Evolutionary conservation across 1,140 invertebrate genomes (phyloP), one percentile per base, ranked within the genome.

Genomic region (Zophobas atratus): DNA sequence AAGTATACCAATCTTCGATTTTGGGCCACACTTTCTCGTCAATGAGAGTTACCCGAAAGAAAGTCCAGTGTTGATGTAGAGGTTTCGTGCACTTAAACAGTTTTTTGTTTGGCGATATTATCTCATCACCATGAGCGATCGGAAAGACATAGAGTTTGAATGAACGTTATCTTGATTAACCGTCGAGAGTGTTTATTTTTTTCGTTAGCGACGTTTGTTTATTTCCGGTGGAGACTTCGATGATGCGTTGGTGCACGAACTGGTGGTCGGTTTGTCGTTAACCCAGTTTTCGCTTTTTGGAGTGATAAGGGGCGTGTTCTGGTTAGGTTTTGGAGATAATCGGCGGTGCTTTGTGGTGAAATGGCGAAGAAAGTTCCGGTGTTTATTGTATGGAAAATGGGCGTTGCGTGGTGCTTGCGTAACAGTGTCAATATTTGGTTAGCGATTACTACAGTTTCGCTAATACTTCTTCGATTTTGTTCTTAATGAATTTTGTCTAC

Each of bases 401-500:
- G 56, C 56, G 56, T 60, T 60, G 35, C 56, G 8, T 39, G 35
- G 56, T 35, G n/a, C 4, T 39, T 60, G 56, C 56, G 56, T 36
- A 60, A 60, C 43, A 46, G 8, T 4, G 56, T 36, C 56, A 60
- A 60, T 60, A 60, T 60, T 60, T 60, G 56, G 56, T 2, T 39
- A 35, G 5, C 56, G 56, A 60, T 60, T 60, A 60, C 35, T 60
- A 36, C 34, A 46, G 56, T 36, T 36, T 60, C 36, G 36, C 56
- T 33, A 60, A 60, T 60, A 6, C 56, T 5, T 6, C 56, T 57
- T 57, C 34, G 55, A 33, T n/a, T 33, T 57, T 6, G 34, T 57
- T 8, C 8, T 60, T 60, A 60, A 60, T 60, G 8, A 60, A 36
- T 39, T 36, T 60, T 60, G 56, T 60, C 56, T 60, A 39, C 56